Conservation (phyloP, 30 jellyfish, hydroid and myxozoan genomes). For the Cassiopea xamachana region DNA sequence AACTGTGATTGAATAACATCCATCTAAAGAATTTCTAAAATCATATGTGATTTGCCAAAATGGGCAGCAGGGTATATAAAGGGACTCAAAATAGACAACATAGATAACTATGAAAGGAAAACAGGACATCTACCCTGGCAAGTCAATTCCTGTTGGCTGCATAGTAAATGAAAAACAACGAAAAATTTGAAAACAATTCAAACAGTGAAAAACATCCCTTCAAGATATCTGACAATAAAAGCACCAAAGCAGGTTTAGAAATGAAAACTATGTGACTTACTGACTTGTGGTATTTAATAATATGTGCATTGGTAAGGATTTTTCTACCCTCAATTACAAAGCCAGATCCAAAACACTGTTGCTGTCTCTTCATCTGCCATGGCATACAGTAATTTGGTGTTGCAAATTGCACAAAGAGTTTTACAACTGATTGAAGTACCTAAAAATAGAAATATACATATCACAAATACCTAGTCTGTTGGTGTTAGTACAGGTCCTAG, state of each 20-base stretch:
- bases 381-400: conserved; percentile 90
- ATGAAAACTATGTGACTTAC: conserved; percentile 11
- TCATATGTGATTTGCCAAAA: no score
- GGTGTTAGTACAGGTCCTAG: no score
- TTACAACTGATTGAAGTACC: conserved; percentile 82
- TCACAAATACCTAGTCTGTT: neutral
- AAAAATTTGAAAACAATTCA: no score
- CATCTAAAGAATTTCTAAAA: no score
- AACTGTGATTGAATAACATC: no score
- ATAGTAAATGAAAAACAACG: no score
- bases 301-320: conserved; percentile 86
- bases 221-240: neutral
- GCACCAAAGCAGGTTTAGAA: neutral
- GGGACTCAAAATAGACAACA: no score
- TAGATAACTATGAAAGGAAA: no score
- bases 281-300: conserved; percentile 84
- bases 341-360: conserved; percentile 81
- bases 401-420: conserved; percentile 85
- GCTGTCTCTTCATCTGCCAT: conserved; percentile 91
- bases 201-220: no score
- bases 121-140: no score
- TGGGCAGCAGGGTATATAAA: no score
- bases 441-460: neutral
- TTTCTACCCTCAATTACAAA: conserved; percentile 71
- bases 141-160: no score